Percentiles rank a stretch among this genome's conserved stretches.
Evolutionary conservation across 1,140 invertebrate species (phyloP).

Genomic region (Drosophila parvula): DNA sequence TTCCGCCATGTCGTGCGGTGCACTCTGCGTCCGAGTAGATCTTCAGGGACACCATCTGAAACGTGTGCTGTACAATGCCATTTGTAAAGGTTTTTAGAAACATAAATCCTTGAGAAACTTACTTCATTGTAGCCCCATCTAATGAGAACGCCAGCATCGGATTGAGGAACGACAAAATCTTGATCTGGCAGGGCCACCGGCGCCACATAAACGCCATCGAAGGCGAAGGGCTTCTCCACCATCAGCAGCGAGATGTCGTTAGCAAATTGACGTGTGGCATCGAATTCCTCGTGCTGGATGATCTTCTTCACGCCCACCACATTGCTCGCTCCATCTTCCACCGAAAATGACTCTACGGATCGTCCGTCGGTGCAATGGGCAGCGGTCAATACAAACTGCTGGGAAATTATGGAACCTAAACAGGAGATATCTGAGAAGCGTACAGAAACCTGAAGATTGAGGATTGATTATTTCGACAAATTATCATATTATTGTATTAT

Average conservation of each 20-base stretch:
- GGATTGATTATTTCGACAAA: too few species aligned
- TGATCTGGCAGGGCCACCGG: slow-evolving; percentile 59
- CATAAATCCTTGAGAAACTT: neutral
- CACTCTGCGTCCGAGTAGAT: slow-evolving; percentile 83
- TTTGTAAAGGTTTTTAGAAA: slow-evolving; percentile 2
- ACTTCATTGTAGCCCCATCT: slow-evolving; percentile 81
- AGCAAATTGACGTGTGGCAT: slow-evolving; percentile 56
- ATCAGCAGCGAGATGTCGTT: slow-evolving; percentile 75
- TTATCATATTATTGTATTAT: neutral
- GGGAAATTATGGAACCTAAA: slow-evolving; percentile 85
- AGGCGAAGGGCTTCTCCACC: slow-evolving; percentile 49
- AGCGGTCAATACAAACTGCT: slow-evolving; percentile 85
- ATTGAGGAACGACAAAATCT: slow-evolving; percentile 58
- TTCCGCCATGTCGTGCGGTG: slow-evolving; percentile 47
- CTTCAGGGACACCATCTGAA: slow-evolving; percentile 83
- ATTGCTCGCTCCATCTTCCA: slow-evolving; percentile 72
- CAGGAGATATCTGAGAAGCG: slow-evolving; percentile 81
- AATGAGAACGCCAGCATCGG: slow-evolving; percentile 55
- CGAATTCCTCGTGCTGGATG: slow-evolving; percentile 74
- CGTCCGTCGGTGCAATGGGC: slow-evolving; percentile 85
- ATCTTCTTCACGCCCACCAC: slow-evolving; percentile 64
- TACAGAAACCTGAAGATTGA: slow-evolving; percentile 59
- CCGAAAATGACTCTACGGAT: slow-evolving; percentile 30
- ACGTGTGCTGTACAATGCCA: slow-evolving; percentile 61
- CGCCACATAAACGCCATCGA: slow-evolving; percentile 58